Conservation (phyloP, 2,888 invertebrate species). For the Parochlus steinenii region DNA sequence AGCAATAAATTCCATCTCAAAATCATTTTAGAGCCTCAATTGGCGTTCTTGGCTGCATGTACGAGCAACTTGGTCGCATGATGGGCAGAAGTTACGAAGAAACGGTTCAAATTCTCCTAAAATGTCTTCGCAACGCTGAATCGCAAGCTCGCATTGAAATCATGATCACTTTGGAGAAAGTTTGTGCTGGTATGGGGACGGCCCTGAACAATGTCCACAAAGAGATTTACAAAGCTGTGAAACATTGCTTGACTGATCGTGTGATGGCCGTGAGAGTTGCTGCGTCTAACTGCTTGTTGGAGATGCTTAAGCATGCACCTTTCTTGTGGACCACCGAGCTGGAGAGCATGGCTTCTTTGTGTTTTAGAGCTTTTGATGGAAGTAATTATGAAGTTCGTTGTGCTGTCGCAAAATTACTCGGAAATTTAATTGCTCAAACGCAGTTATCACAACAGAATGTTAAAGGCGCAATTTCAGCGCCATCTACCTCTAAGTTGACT, state of each 20-base stretch:
- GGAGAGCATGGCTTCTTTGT: constrained; percentile 80
- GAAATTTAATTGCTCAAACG: constrained; percentile 48
- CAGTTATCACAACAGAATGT: constrained; percentile 6
- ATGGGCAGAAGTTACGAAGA: constrained; percentile 98
- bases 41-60: constrained; percentile 91
- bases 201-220: constrained; percentile 74
- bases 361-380: constrained; percentile 81
- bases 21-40: constrained; percentile 68
- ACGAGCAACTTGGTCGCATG: constrained; percentile 94
- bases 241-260: constrained; percentile 76
- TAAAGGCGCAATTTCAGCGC: constrained; percentile 1
- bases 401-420: constrained; percentile 81
- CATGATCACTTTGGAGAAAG: constrained; percentile 91
- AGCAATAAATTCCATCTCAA: constrained; percentile 2
- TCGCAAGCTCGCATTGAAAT: constrained; percentile 94
- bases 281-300: constrained; percentile 77
- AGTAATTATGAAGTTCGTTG: constrained; percentile 85
- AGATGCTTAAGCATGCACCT: constrained; percentile 75
- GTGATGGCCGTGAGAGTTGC: constrained; percentile 86
- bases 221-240: constrained; percentile 82
- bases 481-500: too few relatives aligned
- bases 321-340: constrained; percentile 76
- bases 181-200: constrained; percentile 87
- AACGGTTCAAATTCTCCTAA: constrained; percentile 80
- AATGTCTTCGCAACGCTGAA: constrained; percentile 83